Conservation (phyloP, 2,888 invertebrate genomes). For the Rotaria magnacalcarata region DNA sequence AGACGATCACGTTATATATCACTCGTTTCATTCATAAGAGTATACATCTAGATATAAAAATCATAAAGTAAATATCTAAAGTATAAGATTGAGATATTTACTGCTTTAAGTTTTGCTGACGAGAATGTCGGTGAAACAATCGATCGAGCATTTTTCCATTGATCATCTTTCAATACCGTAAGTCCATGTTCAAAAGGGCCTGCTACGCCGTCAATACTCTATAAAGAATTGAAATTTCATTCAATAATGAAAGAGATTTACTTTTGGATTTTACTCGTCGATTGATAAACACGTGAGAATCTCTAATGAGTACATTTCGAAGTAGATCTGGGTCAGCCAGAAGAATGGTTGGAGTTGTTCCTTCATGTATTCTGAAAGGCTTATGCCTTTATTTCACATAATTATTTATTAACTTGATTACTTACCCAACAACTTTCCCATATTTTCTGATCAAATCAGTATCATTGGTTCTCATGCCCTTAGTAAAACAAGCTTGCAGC, state of each 20-base stretch:
- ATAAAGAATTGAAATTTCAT: no score
- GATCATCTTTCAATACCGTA: constrained; percentile 40
- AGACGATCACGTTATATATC: constrained; percentile 20
- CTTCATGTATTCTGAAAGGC: background rate
- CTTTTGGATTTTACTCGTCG: background rate
- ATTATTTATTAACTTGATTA: no score
- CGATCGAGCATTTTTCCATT: constrained; percentile 45
- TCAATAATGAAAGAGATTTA: no score
- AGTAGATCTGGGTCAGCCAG: background rate
- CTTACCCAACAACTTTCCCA: background rate
- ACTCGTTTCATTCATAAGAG: constrained; percentile 26
- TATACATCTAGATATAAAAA: constrained; percentile 31
- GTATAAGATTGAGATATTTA: background rate
- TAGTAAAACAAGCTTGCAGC: no score
- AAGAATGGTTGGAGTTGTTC: background rate
- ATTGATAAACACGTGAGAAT: background rate
- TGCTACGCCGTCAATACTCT: background rate
- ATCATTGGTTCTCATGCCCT: background rate
- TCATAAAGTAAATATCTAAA: no score
- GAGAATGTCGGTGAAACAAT: constrained; percentile 42
- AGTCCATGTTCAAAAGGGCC: constrained; percentile 39
- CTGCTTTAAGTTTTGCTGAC: constrained; percentile 40
- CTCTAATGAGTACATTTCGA: background rate
- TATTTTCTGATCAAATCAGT: background rate
- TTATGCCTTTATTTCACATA: no score